A percentile compares a stretch with the other conserved stretches of the same genome.
Conservation (phyloP, 2,888 invertebrate genomes). For the Nemapogon koenigi region DNA sequence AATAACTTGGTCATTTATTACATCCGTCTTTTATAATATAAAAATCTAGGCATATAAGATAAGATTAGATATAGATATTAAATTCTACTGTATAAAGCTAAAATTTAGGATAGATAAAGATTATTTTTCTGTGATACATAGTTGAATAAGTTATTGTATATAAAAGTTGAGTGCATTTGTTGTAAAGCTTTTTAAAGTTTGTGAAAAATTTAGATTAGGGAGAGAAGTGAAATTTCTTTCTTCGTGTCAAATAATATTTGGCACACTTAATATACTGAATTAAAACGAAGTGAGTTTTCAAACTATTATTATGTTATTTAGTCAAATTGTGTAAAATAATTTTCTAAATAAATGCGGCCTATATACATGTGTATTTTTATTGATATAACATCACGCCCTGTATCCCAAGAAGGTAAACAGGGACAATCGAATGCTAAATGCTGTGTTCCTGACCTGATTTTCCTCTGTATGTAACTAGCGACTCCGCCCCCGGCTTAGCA, state of each 20-base stretch:
- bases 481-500: too few species aligned
- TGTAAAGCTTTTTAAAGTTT: slow-evolving; percentile 45
- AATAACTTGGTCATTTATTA: slow-evolving; percentile 21
- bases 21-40: slow-evolving; percentile 31
- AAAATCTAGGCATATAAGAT: not conserved
- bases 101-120: slow-evolving; percentile 19
- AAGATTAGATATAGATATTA: slow-evolving; percentile 1
- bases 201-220: slow-evolving; percentile 25
- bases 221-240: too few species aligned
- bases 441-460: too few species aligned
- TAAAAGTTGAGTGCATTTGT: slow-evolving; percentile 26
- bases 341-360: slow-evolving; percentile 64
- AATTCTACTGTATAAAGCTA: not conserved
- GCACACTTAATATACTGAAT: too few species aligned
- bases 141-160: slow-evolving; percentile 53
- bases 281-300: too few species aligned
- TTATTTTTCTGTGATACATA: slow-evolving; percentile 65
- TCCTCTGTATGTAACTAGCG: too few species aligned
- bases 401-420: too few species aligned
- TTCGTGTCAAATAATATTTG: too few species aligned
- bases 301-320: slow-evolving; percentile 7
- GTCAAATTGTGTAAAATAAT: slow-evolving; percentile 51
- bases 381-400: too few species aligned
- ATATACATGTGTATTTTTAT: slow-evolving; percentile 36
- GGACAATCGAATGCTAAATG: too few species aligned